phyloP scores from a whole-genome alignment of 1,140 invertebrate genomes.

The Zaprionus nigranus region DNA sequence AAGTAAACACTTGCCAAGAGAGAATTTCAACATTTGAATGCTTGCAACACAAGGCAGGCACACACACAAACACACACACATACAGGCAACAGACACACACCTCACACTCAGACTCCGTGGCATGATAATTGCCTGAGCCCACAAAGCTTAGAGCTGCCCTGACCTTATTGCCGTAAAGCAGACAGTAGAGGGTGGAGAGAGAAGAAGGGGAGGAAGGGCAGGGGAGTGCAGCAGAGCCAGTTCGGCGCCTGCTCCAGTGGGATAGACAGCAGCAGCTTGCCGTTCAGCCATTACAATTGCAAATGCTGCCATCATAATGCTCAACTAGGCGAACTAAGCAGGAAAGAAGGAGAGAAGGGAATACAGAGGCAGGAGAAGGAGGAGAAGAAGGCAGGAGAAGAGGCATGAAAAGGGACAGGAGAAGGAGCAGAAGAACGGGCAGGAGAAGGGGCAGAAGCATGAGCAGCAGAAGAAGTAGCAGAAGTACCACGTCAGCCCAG shows the following conservation, averaged over 20 bases:
- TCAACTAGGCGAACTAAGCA: slow-evolving; percentile 54
- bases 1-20: slow-evolving; percentile 29
- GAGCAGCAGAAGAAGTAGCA: background rate
- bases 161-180: slow-evolving; percentile 26
- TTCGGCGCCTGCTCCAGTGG: background rate
- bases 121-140: slow-evolving; percentile 46
- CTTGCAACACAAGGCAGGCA: background rate
- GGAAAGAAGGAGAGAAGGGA: background rate
- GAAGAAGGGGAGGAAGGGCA: background rate
- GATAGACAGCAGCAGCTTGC: slow-evolving; percentile 5
- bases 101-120: background rate
- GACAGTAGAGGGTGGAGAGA: background rate
- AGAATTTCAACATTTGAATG: background rate
- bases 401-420: background rate
- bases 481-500: background rate
- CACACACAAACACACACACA: background rate
- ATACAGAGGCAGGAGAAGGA: too few species aligned
- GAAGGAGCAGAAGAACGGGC: too few species aligned
- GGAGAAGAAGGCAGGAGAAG: background rate
- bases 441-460: too few species aligned
- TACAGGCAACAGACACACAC: background rate
- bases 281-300: slow-evolving; percentile 71
- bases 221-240: background rate
- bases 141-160: slow-evolving; percentile 37
- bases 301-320: slow-evolving; percentile 76